A percentile compares a stretch with the other conserved stretches of the same genome.
Conservation (phyloP, 2,888 invertebrate genomes). For the Drosophila tripunctata region DNA sequence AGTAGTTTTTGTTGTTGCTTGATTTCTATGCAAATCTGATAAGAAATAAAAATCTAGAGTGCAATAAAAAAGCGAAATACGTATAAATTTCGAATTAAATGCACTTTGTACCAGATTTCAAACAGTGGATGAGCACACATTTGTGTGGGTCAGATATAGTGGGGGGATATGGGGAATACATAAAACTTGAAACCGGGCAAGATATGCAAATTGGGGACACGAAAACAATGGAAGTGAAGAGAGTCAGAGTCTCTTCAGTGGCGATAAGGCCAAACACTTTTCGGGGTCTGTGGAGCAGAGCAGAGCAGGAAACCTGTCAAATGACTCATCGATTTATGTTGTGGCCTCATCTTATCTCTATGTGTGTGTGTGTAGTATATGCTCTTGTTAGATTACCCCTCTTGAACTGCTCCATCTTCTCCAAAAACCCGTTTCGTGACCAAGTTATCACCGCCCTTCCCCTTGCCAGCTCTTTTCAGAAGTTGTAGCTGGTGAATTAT, state of each 20-base stretch:
- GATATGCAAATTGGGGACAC: slow-evolving; percentile 42
- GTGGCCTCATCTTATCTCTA: slow-evolving; percentile 40
- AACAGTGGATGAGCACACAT: slow-evolving; percentile 5
- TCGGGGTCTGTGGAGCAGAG: slow-evolving; percentile 27
- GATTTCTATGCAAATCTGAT: slow-evolving; percentile 30
- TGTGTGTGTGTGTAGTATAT: neutral
- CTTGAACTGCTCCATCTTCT: neutral
- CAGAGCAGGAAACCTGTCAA: slow-evolving; percentile 51
- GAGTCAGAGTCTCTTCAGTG: neutral
- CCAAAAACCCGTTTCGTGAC: slow-evolving; percentile 48
- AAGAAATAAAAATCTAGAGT: neutral
- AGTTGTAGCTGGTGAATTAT: slow-evolving; percentile 44
- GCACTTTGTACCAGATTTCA: slow-evolving; percentile 26
- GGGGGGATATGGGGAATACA: neutral
- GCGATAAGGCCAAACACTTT: slow-evolving; percentile 46
- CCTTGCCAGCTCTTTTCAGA: neutral
- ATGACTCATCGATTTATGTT: slow-evolving; percentile 62
- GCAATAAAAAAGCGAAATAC: slow-evolving; percentile 1
- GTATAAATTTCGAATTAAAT: slow-evolving; percentile 20
- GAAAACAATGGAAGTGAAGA: slow-evolving; percentile 7
- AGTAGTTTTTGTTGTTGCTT: slow-evolving; percentile 2
- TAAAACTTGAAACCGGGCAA: slow-evolving; percentile 1
- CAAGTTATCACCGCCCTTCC: slow-evolving; percentile 35
- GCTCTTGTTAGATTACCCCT: slow-evolving; percentile 29
- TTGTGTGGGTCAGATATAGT: neutral